Evolutionary conservation across 2,797 vertebrate species (phyloP), one percentile per base, ranked within the genome.

Genomic region (Chelon auratus): DNA sequence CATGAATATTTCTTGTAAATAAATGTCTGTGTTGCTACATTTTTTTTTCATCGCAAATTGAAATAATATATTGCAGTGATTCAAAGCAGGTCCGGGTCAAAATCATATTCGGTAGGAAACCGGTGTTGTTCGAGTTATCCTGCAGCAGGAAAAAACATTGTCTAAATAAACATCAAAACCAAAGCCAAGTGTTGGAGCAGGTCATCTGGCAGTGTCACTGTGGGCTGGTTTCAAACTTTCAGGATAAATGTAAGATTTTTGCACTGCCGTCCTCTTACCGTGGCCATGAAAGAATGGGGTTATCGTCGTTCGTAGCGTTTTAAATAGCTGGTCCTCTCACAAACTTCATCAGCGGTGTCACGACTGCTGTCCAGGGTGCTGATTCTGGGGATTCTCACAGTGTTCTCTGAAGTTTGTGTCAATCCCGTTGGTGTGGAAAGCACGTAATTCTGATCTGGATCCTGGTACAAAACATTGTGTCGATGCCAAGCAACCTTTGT

Each of bases 61-160:
- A 84, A 85, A 85, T 67, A 79, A 77, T 72, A 74, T 40, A 37
- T 42, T 24, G 62, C 22, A 9, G 5, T 26, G 53, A 78, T 71
- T 77, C 42, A 33, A 66, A 60, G 11, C 24, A 10, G 62, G 73
- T 68, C 26, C 45, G 5, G 77, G 75, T 75, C 56, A 61, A 68
- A 74, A 30, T 61, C 15, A n/a, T 20, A 22, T 51, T 62, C 52
- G 20, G 43, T 52, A 18, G 47, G 60, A 75, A 62, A 81, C 20
- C n/a, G 37, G 43, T 42, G 37, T 17, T 17, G 33, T 80, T 78
- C 60, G 74, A 12, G 51, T 66, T 70, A 68, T 83, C 61, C 73
- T 66, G 73, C 55, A 58, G 72, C 36, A 71, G 78, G 72, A 74
- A 80, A 68, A 65, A 15, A 48, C 37, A 76, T 75, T 57, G 33